Base-by-base conservation (phyloP, 2,113 vertebrate genomes). In the Eolophus roseicapilla region DNA sequence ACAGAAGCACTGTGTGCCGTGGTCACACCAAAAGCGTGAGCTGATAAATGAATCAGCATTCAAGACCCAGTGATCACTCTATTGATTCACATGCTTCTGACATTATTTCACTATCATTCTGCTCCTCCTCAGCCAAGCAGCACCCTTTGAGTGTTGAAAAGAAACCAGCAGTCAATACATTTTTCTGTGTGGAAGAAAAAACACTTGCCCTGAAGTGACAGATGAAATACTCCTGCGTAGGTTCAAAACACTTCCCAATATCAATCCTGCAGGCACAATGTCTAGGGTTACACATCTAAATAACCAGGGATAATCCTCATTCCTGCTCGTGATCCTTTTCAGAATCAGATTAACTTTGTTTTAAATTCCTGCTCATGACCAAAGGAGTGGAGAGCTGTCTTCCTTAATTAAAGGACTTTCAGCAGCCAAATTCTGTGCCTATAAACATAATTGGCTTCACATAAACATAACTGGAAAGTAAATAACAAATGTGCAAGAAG, bases 321-420 rank as follows among this genome's bases (percentile, higher is more conserved):
- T 87, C 68, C 35, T 35, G 43, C 49, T 88, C 73, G 88, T 23
- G 53, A 92, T 86, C n/a, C 80, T 85, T 88, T 60, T 59, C 80
- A 80, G 77, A 80, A 77, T 86, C 75, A 83, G 63, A 93, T 85
- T 83, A 92, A 74, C 52, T 93, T 90, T 62, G 63, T 37, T 94
- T 77, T 86, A 93, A 85, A 86, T 70, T 90, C 71, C 55, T 83
- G 53, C 55, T 75, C 75, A 31, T 64, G 79, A 85, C 68, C 82
- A n/a, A 91, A 79, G 49, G 60, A 70, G 43, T 67, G 6, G 28
- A 91, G 83, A 91, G 63, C 46, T 49, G 78, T 43, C 64, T 93
- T 80, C 69, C 65, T 82, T 76, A 87, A 95, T 86, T 70, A 94
- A 90, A 86, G 70, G 37, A 68, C 75, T 70, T 81, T 13, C 47